Conservation (phyloP, 1,140 invertebrate species). For the Dendroctonus valens region DNA sequence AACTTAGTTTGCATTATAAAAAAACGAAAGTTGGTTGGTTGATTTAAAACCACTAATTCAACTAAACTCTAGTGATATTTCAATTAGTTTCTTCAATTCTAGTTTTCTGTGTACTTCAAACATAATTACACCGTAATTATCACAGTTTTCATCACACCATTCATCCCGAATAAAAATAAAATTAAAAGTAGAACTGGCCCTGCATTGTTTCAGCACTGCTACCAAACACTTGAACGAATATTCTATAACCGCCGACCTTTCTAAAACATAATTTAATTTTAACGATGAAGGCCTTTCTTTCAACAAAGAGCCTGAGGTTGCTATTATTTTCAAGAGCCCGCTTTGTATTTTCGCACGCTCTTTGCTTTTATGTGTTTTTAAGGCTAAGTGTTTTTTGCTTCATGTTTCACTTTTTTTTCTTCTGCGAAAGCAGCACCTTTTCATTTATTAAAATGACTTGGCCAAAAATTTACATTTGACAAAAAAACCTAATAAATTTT, state of each 20-base stretch:
- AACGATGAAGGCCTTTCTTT: constrained; percentile 8
- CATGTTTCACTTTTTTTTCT: background rate
- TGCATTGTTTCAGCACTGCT: background rate
- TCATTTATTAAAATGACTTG: too few species aligned
- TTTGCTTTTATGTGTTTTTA: constrained; percentile 8
- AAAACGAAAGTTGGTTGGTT: too few species aligned
- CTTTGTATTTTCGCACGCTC: constrained; percentile 7
- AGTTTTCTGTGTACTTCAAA: too few species aligned
- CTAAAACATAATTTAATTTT: constrained; percentile 9
- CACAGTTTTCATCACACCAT: too few species aligned
- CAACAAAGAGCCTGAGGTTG: constrained; percentile 6
- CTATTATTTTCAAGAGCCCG: constrained; percentile 6
- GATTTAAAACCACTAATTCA: too few species aligned
- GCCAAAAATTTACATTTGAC: too few species aligned
- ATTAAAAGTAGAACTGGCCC: background rate
- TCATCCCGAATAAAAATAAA: too few species aligned
- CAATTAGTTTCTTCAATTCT: too few species aligned
- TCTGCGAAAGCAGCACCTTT: background rate
- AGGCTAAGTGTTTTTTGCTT: constrained; percentile 2
- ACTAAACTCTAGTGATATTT: too few species aligned
- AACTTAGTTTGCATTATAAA: too few species aligned
- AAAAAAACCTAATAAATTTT: too few species aligned
- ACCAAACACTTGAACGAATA: constrained; percentile 1
- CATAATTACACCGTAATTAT: too few species aligned
- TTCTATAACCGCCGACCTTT: background rate